Base-by-base conservation (phyloP, 1,140 invertebrate genomes). In the Brachionus rubens region DNA sequence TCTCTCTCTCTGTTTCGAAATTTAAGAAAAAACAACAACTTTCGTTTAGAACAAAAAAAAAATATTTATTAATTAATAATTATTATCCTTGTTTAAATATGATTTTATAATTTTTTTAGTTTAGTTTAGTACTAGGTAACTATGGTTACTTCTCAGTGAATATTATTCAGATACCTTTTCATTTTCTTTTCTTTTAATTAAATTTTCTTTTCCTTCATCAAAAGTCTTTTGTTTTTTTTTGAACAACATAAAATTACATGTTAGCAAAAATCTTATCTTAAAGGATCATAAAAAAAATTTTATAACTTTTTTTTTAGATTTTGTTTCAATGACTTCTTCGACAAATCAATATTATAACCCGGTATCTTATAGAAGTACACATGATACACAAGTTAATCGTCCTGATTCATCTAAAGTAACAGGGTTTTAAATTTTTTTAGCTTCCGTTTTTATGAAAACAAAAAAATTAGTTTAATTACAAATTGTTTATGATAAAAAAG, bases 351-450 rank as follows among this genome's bases (percentile, higher is more conserved):
- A n/a, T n/a, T n/a, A n/a, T n/a, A n/a, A n/a, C n/a, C n/a, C n/a
- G n/a, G n/a, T n/a, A n/a, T n/a, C n/a, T n/a, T n/a, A n/a, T n/a
- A n/a, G n/a, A n/a, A n/a, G n/a, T n/a, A n/a, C n/a, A n/a, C n/a
- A 47, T 16, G 19, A 70, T 43, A 12, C 26, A 50, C 24, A 54
- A 50, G 26, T 24, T 12, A 36, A 30, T 75, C 7, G 70, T 9
- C 50, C 70, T 6, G 70, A 75, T 56, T 75, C 70, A 14, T 75
- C 70, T 30, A 52, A 75, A 36, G 70, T 75, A 75, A 40, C 40
- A n/a, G 3, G 6, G 2, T 16, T 68, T 19, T 24, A 5, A 26
- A n/a, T 12, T 26, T 46, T 47, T 54, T 28, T 28, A 19, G 16
- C 30, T 36, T 28, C 12, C 7, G 30, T 33, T 59, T 30, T 33